Evolutionary conservation across 1,140 invertebrate genomes (phyloP).

Genomic region (Drosophila sp.): DNA sequence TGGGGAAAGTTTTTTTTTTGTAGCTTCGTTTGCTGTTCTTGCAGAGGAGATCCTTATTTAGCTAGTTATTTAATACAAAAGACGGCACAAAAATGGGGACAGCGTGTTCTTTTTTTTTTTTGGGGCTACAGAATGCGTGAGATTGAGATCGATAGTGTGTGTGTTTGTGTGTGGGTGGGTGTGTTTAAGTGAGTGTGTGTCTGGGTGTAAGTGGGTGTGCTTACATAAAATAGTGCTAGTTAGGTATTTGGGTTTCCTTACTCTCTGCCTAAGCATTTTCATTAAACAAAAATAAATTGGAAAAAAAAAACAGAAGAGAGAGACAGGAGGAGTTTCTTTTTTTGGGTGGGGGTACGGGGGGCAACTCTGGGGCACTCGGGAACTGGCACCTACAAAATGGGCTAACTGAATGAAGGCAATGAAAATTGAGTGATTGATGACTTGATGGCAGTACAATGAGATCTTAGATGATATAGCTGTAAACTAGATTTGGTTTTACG

Average conservation of each 20-base stretch:
- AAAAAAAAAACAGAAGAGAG: background rate
- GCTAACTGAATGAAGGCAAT: constrained; percentile 21
- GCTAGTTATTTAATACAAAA: constrained; percentile 41
- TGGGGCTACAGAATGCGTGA: constrained; percentile 22
- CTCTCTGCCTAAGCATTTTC: constrained; percentile 15
- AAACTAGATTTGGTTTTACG: background rate
- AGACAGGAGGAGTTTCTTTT: background rate
- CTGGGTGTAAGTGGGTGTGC: background rate
- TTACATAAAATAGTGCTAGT: background rate
- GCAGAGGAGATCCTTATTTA: constrained; percentile 43
- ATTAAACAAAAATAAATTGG: background rate
- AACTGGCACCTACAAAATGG: constrained; percentile 16
- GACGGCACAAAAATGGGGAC: constrained; percentile 44
- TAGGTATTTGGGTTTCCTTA: background rate
- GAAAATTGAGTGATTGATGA: background rate
- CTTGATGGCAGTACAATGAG: constrained; percentile 17
- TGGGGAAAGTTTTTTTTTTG: constrained; percentile 1
- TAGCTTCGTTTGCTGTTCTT: constrained; percentile 35
- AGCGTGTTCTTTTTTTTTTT: background rate
- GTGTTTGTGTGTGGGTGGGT: constrained; percentile 13
- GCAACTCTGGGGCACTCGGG: constrained; percentile 8
- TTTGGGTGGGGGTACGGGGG: background rate
- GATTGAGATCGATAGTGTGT: constrained; percentile 1
- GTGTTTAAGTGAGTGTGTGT: background rate
- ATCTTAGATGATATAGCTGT: constrained; percentile 23